phyloP scores from a whole-genome alignment of 2,797 vertebrate genomes.

The Platyrinchus mystaceus region DNA sequence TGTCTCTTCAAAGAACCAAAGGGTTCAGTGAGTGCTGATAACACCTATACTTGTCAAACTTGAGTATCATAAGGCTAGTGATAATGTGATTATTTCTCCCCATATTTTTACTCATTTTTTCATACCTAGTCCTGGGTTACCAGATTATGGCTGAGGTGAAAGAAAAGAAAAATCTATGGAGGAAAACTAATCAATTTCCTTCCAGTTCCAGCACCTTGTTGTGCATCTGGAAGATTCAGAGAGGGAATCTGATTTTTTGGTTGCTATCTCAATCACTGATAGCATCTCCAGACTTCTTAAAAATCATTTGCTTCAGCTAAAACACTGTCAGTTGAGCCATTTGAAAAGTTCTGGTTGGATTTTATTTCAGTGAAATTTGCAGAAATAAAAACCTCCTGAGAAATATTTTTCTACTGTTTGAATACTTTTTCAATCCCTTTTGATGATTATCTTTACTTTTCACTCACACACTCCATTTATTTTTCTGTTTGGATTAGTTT shows the following conservation, averaged over 20 bases:
- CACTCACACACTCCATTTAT: background rate
- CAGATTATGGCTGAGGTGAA: background rate
- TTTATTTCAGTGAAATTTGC: background rate
- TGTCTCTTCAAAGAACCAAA: background rate
- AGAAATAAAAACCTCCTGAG: background rate
- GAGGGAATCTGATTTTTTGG: background rate
- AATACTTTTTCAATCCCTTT: background rate
- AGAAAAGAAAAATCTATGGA: background rate
- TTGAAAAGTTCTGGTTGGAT: background rate
- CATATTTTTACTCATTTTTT: background rate
- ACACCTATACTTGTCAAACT: background rate
- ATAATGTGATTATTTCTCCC: background rate
- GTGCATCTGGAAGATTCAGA: background rate
- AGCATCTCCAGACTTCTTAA: conserved; percentile 2
- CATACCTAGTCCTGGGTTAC: background rate
- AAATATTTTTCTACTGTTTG: background rate
- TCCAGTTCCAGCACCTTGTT: background rate
- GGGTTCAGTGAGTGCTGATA: background rate
- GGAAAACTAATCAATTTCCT: background rate
- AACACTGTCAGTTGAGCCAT: background rate
- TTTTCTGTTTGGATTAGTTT: background rate
- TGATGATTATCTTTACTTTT: background rate
- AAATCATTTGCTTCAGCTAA: background rate
- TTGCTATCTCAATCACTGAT: background rate
- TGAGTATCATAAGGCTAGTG: background rate